These are phyloP conservation scores for Drosophila ananassae DNA, from an alignment of 1,140 invertebrate species.

Conservation along the genomic window DNA sequence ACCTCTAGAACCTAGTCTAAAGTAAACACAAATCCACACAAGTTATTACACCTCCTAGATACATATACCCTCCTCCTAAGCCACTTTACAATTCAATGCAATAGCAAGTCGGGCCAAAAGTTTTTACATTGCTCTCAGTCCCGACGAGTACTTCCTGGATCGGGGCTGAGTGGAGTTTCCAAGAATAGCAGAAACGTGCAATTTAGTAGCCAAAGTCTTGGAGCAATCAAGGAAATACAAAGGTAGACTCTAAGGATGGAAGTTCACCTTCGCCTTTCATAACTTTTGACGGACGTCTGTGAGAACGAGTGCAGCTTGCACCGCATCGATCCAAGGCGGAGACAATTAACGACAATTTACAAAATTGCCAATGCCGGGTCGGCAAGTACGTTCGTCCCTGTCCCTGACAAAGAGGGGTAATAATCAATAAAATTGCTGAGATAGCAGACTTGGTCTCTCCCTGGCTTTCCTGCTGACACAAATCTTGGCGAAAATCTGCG, in stretches of 20 bases:
- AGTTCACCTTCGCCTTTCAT: constrained; percentile 31
- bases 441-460: constrained; percentile 36
- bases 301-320: constrained; percentile 71
- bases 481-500: constrained; percentile 68
- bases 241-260: constrained; percentile 8
- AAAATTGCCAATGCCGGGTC: constrained; percentile 54
- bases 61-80: neutral
- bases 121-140: constrained; percentile 20
- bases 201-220: constrained; percentile 31
- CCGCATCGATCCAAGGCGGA: constrained; percentile 39
- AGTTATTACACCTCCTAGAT: neutral
- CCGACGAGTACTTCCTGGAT: constrained; percentile 8
- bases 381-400: constrained; percentile 9
- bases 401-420: constrained; percentile 21
- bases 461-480: constrained; percentile 67
- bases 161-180: neutral
- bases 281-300: constrained; percentile 48
- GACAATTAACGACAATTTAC: constrained; percentile 74
- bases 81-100: constrained; percentile 7
- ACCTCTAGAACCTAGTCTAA: too few relatives aligned
- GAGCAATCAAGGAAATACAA: constrained; percentile 30
- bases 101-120: constrained; percentile 2
- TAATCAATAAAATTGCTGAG: constrained; percentile 78
- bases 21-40: too few relatives aligned
- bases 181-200: constrained; percentile 10